Base-by-base conservation (phyloP, 2,113 vertebrate genomes). In the Garra rufa region DNA sequence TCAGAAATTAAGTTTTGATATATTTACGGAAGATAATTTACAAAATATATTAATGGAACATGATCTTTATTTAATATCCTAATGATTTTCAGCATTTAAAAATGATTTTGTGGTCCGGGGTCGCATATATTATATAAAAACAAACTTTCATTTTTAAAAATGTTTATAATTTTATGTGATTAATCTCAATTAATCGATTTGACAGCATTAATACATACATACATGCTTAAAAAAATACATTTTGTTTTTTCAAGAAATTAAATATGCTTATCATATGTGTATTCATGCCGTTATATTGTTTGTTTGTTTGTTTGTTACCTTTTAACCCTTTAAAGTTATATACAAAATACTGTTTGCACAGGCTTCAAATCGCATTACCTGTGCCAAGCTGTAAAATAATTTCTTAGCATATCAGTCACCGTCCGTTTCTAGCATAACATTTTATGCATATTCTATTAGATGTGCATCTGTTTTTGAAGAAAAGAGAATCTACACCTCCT, bases 401-500 rank as follows among this genome's bases (percentile, higher is more conserved):
- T 52, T 76, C 17, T 76, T 59, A 59, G 11, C 13, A 24, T 59
- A 41, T 8, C 6, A 77, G 15, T 11, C 43, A 73, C 50, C 28
- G 41, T 78, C 55, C 10, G 11, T 41, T 57, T 67, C 41, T 43
- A 73, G 55, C 38, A 59, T 24, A 67, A 46, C 75, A 61, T n/a
- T 48, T 77, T 43, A 44, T 81, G 75, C 75, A 55, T 52, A 78
- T 57, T 78, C 38, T 76, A 55, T 76, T 69, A 38, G 9, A 67
- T 67, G 13, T 77, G 84, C 24, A 79, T 88, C 63, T 84, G 83
- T 71, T 63, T 78, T 79, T 81, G 57, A 69, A 85, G 78, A 88
- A 83, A 83, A 34, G 71, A 85, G 84, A 85, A 84, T 86, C 83
- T 57, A 79, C 87, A 88, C 85, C 85, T 85, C 38, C 57, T 81